Base-by-base conservation (phyloP, 1,140 invertebrate species). In the Hylaeus anthracinus region DNA sequence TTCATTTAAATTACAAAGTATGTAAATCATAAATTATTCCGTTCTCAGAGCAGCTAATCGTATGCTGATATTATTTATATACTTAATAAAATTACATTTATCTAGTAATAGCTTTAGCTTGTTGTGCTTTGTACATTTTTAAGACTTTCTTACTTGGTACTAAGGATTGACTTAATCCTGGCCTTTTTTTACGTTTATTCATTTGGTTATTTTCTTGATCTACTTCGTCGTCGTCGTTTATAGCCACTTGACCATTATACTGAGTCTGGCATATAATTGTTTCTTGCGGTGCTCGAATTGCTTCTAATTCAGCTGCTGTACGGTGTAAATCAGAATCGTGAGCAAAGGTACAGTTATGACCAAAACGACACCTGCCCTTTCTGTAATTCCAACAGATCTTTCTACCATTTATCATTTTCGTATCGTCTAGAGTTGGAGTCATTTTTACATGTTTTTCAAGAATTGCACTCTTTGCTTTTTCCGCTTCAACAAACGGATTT, bases 381-480 rank as follows among this genome's bases (percentile, higher is more conserved):
- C 97, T 94, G 91, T 98, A 98, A 93, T 98, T 98, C 96, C 97
- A 98, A 90, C 98, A 99, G 56, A 98, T 97, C 92, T 98, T 97
- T 87, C 96, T 97, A 0, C 97, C 97, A 92, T 98, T 97, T 71
- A 98, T 97, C 91, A 96, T 95, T 88, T 96, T 95, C 1, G 95
- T 94, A 88, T 96, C 95, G 71, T 96, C 95, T 94, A 94, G 72
- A 0, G 93, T 96, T 93, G 93, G 95, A 92, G 94, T 96, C 97
- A 99, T 98, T 95, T 98, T 98, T 0, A 99, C 98, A 92, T 99
- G 98, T 88, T 98, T 98, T 89, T 99, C 97, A 12, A 98, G 92
- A 70, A 98, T 96, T 3, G 97, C 97, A 75, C 96, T 96, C 90
- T 98, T 97, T 5, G 97, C 97, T 88, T 96, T 95, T 90, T 98